Evolutionary conservation across 2,797 vertebrate genomes (phyloP), one percentile per base, ranked within the genome.

Genomic region (Vespertilio murinus): DNA sequence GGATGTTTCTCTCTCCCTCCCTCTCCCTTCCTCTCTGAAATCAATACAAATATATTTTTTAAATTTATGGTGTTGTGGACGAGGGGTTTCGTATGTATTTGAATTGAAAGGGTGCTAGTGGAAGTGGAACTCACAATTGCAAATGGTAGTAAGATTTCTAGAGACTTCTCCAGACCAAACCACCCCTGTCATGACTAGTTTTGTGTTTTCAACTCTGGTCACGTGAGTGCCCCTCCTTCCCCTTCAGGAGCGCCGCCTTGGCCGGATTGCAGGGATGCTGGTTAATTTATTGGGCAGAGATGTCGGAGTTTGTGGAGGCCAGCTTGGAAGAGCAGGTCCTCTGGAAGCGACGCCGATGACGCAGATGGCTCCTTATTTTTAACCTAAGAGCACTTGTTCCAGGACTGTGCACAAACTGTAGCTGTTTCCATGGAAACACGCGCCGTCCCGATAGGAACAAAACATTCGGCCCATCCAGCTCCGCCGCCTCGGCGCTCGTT

Each of bases 401-500:
- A 93, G 93, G 86, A 95, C 77, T 95, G 40, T 94, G 94, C 84
- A 88, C 91, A 93, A 80, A 95, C 94, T 95, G 77, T 88, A 93
- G 95, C 92, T 64, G 67, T 97, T 95, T 28, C 94, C 90, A 94
- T 95, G 45, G 97, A 95, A 96, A 95, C 90, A 14, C 38, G 71
- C 23, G 40, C 23, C 1, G 70, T 74, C 49, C 74, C 79, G 84
- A 82, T 90, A 79, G 88, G 93, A 96, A 94, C 90, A 97, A 96
- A 96, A 95, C 94, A 90, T 91, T 82, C 10, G 20, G 69, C 83
- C 54, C 33, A 3, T 88, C 90, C 92, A 86, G 77, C 85, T 95
- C 75, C 78, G 83, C 54, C n/a, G 30, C 61, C 94, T 95, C 47
- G 10, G 52, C 49, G 42, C 70, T 33, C 64, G 65, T 56, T 96